Evolutionary conservation across 2,797 vertebrate genomes (phyloP).

Genomic region (Sebastes cheni): DNA sequence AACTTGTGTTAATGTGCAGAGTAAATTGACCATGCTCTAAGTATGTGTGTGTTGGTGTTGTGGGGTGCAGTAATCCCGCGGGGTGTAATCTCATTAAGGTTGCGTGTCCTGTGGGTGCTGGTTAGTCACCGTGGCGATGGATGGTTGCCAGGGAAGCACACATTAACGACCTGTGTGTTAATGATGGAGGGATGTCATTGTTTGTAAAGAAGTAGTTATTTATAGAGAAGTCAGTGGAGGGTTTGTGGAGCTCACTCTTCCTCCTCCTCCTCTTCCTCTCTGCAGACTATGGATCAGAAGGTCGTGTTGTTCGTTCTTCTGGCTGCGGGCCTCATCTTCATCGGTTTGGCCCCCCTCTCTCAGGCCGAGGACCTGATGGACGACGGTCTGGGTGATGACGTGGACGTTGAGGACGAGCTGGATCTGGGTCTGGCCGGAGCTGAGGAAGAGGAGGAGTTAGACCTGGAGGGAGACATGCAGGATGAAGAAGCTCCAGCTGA

Average conservation of each 20-base stretch:
- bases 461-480: conserved; percentile 39
- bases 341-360: conserved; percentile 49
- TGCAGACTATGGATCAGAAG: conserved; percentile 91
- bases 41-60: conserved; percentile 20
- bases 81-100: conserved; percentile 77
- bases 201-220: background rate
- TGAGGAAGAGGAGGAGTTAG: conserved; percentile 42
- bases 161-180: background rate
- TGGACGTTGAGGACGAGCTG: conserved; percentile 81
- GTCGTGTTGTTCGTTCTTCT: conserved; percentile 85
- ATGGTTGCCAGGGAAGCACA: conserved; percentile 8
- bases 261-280: background rate
- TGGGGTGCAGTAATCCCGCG: conserved; percentile 61
- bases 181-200: background rate
- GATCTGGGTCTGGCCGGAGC: conserved; percentile 54
- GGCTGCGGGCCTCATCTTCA: conserved; percentile 74
- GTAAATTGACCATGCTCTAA: background rate
- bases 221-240: background rate
- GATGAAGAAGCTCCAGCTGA: conserved; percentile 38
- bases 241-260: background rate
- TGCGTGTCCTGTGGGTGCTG: conserved; percentile 47
- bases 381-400: conserved; percentile 81
- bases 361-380: conserved; percentile 83
- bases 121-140: conserved; percentile 43
- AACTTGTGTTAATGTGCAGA: background rate